Conservation (phyloP, 2,888 invertebrate genomes). For the Amphiduros pacificus region DNA sequence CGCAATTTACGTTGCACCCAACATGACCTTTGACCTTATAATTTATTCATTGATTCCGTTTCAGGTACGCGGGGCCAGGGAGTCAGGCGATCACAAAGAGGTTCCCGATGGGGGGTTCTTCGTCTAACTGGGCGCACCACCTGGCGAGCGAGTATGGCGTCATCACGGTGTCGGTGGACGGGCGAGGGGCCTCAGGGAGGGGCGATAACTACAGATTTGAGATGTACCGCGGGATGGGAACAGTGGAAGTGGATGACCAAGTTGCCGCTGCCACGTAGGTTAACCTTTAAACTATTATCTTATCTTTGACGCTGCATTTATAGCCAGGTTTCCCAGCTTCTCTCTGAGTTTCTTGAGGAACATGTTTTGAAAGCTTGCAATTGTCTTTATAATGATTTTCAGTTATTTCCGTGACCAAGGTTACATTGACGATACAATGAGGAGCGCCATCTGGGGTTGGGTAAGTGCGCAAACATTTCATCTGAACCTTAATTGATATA, state of each 20-base stretch:
- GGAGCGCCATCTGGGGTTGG: constrained; percentile 27
- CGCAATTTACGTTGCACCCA: too few species aligned
- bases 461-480: constrained; percentile 21
- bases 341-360: too few species aligned
- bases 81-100: constrained; percentile 85
- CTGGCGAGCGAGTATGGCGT: constrained; percentile 84
- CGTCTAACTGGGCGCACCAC: constrained; percentile 84
- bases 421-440: constrained; percentile 15
- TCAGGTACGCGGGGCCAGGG: constrained; percentile 88
- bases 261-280: constrained; percentile 70
- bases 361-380: too few species aligned
- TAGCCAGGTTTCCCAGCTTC: too few species aligned
- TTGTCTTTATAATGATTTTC: too few species aligned
- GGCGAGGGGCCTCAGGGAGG: constrained; percentile 82
- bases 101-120: constrained; percentile 65
- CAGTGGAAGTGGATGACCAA: constrained; percentile 93
- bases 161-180: constrained; percentile 77
- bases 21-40: too few species aligned
- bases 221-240: constrained; percentile 84
- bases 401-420: too few species aligned
- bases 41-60: background rate
- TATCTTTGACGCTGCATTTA: background rate
- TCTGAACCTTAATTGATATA: too few species aligned
- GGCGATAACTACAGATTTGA: constrained; percentile 83
- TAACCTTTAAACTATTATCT: background rate